Base-by-base conservation (phyloP, 2,888 invertebrate genomes). In the Pseudococcus jackbeardsleyi region DNA sequence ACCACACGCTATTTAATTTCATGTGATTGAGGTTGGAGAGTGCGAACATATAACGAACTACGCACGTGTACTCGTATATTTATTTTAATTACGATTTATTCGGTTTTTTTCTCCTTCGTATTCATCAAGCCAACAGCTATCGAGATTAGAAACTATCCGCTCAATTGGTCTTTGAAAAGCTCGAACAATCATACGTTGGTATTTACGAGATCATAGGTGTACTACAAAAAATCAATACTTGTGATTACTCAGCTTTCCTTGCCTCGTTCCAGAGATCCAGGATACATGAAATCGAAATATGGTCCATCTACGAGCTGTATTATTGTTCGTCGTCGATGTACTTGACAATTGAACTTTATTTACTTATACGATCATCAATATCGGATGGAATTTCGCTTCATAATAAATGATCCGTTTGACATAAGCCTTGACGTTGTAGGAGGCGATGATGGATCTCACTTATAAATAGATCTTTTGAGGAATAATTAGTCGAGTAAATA, bases 21-120 rank as follows among this genome's bases (percentile, higher is more conserved):
- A 26, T 72, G 17, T 64, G 72, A 72, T 26, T 68, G 33, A 72
- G 72, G 17, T 17, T 72, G 15, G 72, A 72, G 39, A 64, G 22
- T 64, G 64, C 64, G 64, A 19, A 59, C 19, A 3, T 33, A 33
- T 64, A 64, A 19, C 42, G 42, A 42, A 42, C 42, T 59, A 59
- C 68, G 39, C 33, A 72, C 72, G 72, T 72, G 26, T 33, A 39
- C 64, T 64, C 26, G 72, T 72, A 33, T 72, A 72, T 72, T 72
- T 72, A 72, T 33, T 72, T 72, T 72, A 72, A 72, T 72, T 72
- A 72, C 72, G 72, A 72, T 72, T 72, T 39, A 39, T 72, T 33
- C 15, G 72, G 1, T 12, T 68, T 68, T 68, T 72, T 72, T 72
- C 17, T 72, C 15, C n/a, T 54, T 54, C 15, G 9, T 22, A 68